A percentile compares a stretch with the other conserved stretches of the same genome.
phyloP scores from a whole-genome alignment of 2,888 invertebrate genomes.

The Cylloceria caligata region DNA sequence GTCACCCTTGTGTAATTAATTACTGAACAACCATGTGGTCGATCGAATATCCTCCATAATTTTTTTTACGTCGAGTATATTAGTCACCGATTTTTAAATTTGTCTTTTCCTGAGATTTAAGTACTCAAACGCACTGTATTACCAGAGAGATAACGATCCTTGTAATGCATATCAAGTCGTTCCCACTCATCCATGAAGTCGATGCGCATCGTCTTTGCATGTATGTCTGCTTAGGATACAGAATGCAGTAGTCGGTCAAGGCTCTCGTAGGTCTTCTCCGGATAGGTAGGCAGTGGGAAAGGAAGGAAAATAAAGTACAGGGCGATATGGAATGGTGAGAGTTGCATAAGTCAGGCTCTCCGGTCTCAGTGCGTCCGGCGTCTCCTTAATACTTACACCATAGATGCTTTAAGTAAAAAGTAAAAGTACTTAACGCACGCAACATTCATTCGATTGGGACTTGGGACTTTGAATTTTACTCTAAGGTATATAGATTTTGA shows the following conservation, averaged over 20 bases:
- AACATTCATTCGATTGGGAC: background rate
- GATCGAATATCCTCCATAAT: too few species aligned
- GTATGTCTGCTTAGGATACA: background rate
- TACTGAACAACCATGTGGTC: too few species aligned
- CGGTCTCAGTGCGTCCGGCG: slow-evolving; percentile 7
- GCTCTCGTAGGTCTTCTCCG: slow-evolving; percentile 53
- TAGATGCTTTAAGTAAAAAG: too few species aligned
- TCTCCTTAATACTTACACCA: too few species aligned
- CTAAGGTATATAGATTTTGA: background rate
- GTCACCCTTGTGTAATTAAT: too few species aligned
- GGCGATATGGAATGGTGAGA: background rate
- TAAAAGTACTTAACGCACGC: background rate
- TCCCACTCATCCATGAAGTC: background rate
- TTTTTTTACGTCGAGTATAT: too few species aligned
- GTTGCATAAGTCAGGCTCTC: slow-evolving; percentile 58
- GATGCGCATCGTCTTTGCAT: background rate
- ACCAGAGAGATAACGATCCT: too few species aligned
- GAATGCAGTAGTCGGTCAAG: slow-evolving; percentile 57
- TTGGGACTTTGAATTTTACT: background rate
- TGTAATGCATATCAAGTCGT: background rate
- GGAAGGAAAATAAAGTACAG: slow-evolving; percentile 18
- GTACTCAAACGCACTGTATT: too few species aligned
- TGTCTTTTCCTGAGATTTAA: too few species aligned
- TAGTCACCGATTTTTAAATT: too few species aligned
- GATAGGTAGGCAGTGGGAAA: slow-evolving; percentile 7